Percentiles rank a stretch among this genome's conserved stretches.
These are phyloP conservation scores for Cephus rjabovi DNA, from an alignment of 2,888 invertebrate species.

Conservation along the genomic window DNA sequence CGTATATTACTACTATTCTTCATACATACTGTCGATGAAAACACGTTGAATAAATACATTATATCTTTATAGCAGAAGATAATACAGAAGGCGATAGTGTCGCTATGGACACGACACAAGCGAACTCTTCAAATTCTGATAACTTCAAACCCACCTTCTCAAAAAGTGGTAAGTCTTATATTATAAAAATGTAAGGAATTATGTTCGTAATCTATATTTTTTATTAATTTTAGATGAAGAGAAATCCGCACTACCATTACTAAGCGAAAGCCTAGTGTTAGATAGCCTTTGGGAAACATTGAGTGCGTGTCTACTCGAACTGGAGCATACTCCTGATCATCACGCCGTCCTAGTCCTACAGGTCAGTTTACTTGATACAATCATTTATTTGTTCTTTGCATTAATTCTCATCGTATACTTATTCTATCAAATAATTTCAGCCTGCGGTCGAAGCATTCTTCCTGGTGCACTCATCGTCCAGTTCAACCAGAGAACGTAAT, in stretches of 20 bases:
- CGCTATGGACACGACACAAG: constrained; percentile 58
- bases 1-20: neutral
- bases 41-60: constrained; percentile 15
- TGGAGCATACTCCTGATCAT: constrained; percentile 87
- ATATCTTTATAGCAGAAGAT: constrained; percentile 31
- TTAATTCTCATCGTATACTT: constrained; percentile 1
- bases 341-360: constrained; percentile 88
- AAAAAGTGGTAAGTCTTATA: constrained; percentile 31
- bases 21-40: neutral
- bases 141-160: constrained; percentile 38
- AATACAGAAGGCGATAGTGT: constrained; percentile 46
- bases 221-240: constrained; percentile 32
- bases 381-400: neutral
- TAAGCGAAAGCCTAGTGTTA: constrained; percentile 79
- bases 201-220: neutral
- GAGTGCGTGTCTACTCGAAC: constrained; percentile 80
- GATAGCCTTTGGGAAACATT: constrained; percentile 83
- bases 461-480: constrained; percentile 82
- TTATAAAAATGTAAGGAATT: neutral
- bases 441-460: constrained; percentile 93
- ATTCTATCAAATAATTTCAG: constrained; percentile 53
- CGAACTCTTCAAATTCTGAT: constrained; percentile 39
- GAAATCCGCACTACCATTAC: constrained; percentile 67
- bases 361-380: constrained; percentile 51
- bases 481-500: constrained; percentile 56